Base-by-base conservation (phyloP, 2,888 invertebrate genomes). In the Sialis fuliginosa region DNA sequence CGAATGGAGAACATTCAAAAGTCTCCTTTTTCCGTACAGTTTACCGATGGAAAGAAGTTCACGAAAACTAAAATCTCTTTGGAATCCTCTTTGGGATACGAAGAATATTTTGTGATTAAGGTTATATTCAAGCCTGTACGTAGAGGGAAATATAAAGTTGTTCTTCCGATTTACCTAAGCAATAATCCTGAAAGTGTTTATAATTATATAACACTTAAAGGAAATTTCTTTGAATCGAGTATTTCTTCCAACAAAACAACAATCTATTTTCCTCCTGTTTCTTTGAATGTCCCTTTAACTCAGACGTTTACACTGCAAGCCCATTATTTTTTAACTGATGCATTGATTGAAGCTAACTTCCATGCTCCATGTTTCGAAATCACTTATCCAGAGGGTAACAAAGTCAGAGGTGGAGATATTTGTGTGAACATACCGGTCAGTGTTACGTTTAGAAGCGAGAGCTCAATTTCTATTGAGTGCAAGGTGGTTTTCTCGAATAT, bases 401-500 rank as follows among this genome's bases (percentile, higher is more conserved):
- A n/a, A 4, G 12, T 37, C 2, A 10, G 6, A 37, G 8, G 6
- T 7, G 37, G 12, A 37, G 12, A 6, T 10, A n/a, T 37, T 6
- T 37, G 10, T 6, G n/a, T 7, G 1, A n/a, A 37, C 5, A 37
- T 37, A 37, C 37, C 37, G 6, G 37, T 37, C 8, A 12, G 6
- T 7, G 2, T 37, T 10, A 12, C 6, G 6, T 37, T 37, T 7
- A 37, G 12, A 6, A 37, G 37, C 12, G 2, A 12, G n/a, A 12
- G 12, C 5, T 37, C 45, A 22, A 35, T 37, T 37, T 34, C 37
- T n/a, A 30, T 45, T 5, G 8, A 6, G 31, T 13, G 22, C 6
- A n/a, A 5, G 8, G 22, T 59, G 8, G 43, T 51, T 32, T 58
- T 62, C 41, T 45, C 35, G 5, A 54, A 54, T 30, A 42, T 50